phyloP scores from a whole-genome alignment of 2,797 vertebrate genomes.

The Phrynocephalus forsythii region DNA sequence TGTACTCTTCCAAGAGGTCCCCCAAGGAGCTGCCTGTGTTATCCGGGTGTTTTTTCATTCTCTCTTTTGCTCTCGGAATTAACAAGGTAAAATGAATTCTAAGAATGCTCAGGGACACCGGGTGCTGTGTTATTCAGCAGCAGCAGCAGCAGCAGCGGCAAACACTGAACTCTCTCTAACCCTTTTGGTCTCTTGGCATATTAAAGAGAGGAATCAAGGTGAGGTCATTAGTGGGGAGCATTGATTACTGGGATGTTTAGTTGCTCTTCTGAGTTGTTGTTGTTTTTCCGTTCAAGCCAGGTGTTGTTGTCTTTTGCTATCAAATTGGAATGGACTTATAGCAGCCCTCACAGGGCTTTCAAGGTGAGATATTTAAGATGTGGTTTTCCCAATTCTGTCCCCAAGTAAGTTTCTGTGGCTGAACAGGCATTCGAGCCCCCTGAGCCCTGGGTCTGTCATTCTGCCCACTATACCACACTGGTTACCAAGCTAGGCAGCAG shows the following conservation, averaged over 20 bases:
- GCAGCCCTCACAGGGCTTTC: no score
- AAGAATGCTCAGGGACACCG: neutral
- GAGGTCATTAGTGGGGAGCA: neutral
- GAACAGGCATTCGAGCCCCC: no score
- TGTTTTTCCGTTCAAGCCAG: neutral
- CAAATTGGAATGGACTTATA: no score
- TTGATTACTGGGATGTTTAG: neutral
- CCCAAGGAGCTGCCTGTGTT: neutral
- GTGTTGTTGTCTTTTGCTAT: neutral
- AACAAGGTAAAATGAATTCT: constrained; percentile 4
- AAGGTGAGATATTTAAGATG: no score
- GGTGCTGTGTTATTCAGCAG: neutral
- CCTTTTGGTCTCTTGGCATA: neutral
- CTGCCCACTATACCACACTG: no score
- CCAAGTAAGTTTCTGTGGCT: no score
- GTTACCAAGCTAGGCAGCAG: neutral
- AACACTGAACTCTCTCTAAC: neutral
- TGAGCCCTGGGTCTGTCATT: no score
- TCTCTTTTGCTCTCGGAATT: neutral
- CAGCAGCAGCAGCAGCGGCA: neutral
- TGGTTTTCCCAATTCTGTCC: no score
- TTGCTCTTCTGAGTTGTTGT: neutral
- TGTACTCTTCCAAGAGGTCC: neutral
- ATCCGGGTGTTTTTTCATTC: neutral
- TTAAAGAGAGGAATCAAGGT: neutral